These are phyloP conservation scores for Lumbricus terrestris DNA, from an alignment of 2,888 invertebrate species.

Conservation along the genomic window DNA sequence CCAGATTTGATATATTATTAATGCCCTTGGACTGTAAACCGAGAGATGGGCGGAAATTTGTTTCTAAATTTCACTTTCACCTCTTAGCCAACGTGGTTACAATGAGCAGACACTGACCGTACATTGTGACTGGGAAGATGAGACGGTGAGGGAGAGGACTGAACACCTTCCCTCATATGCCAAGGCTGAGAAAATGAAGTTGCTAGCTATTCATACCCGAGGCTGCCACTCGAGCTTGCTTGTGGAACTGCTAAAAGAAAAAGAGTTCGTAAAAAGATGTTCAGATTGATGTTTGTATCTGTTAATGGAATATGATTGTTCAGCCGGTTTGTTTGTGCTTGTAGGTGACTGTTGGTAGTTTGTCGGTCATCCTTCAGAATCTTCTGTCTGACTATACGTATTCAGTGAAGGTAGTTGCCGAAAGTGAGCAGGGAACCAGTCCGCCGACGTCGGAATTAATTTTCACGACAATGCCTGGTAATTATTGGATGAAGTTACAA, in stretches of 20 bases:
- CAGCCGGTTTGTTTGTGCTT: background rate
- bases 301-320: background rate
- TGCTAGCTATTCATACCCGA: too few species aligned
- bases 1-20: too few species aligned
- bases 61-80: too few species aligned
- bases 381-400: conserved; percentile 16
- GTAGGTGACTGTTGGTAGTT: conserved; percentile 3
- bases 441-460: conserved; percentile 12
- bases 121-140: too few species aligned
- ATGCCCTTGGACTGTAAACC: too few species aligned
- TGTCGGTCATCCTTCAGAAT: conserved; percentile 20
- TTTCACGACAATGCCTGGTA: conserved; percentile 13
- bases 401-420: background rate
- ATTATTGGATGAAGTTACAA: background rate
- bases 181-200: too few species aligned
- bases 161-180: too few species aligned
- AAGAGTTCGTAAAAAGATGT: background rate
- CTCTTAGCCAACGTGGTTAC: too few species aligned
- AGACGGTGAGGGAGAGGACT: too few species aligned
- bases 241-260: background rate
- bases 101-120: too few species aligned
- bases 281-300: background rate
- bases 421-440: background rate
- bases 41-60: too few species aligned
- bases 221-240: too few species aligned